Conservation (phyloP, 2,797 vertebrate genomes). For the Xiphorhynchus erythropygius region DNA sequence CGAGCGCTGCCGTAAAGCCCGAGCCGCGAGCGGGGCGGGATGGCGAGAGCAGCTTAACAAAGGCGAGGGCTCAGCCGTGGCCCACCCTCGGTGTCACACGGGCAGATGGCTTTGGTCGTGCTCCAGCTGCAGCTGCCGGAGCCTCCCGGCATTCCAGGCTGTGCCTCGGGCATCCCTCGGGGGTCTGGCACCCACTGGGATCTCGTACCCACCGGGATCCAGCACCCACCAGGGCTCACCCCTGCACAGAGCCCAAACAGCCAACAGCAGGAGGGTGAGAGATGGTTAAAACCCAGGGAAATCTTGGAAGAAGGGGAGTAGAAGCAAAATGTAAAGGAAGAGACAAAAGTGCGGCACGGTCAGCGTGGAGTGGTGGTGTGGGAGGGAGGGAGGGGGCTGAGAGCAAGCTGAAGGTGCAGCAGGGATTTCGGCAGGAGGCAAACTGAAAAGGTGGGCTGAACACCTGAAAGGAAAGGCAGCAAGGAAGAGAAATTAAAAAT, state of each 20-base stretch:
- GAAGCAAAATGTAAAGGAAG: neutral
- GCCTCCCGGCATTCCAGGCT: neutral
- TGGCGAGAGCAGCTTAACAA: neutral
- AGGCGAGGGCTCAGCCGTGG: accelerated
- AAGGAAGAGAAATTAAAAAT: neutral
- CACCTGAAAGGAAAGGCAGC: neutral
- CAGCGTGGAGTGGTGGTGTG: too few species aligned
- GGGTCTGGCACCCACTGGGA: too few species aligned
- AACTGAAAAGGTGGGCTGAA: neutral
- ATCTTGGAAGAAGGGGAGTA: neutral
- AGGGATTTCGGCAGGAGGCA: neutral
- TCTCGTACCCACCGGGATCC: neutral
- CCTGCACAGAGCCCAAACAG: neutral
- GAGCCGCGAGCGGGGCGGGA: accelerated
- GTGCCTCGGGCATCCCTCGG: neutral
- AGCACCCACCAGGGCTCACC: neutral
- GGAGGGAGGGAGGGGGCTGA: neutral
- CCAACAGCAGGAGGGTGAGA: neutral
- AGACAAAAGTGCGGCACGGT: neutral
- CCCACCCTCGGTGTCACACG: accelerated
- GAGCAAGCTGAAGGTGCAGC: neutral
- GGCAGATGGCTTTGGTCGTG: neutral
- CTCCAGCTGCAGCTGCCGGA: neutral
- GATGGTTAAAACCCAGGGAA: neutral
- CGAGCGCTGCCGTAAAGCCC: neutral